A percentile compares a stretch with the other conserved stretches of the same genome.
Evolutionary conservation across 2,797 vertebrate genomes (phyloP).

Genomic region (Pitangus sulphuratus): DNA sequence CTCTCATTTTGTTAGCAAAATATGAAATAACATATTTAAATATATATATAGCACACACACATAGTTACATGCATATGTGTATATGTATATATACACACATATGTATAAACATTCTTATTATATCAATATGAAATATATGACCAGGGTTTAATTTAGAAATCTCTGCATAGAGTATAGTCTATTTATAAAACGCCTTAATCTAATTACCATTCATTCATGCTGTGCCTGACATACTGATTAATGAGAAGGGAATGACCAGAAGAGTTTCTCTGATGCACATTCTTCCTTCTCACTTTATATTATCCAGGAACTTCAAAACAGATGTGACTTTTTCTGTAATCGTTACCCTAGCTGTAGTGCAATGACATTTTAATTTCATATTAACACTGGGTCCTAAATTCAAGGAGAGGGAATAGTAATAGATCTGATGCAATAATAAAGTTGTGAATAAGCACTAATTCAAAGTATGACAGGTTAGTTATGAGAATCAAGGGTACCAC

Average conservation of each 20-base stretch:
- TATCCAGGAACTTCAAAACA: neutral
- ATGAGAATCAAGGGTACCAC: neutral
- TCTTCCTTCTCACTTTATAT: neutral
- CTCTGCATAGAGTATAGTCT: neutral
- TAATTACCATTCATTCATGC: neutral
- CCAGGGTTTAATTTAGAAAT: neutral
- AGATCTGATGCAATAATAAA: neutral
- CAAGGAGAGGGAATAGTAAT: neutral
- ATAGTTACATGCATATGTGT: neutral
- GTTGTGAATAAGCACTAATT: neutral
- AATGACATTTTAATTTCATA: conserved; percentile 19
- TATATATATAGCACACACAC: neutral
- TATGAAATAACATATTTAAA: neutral
- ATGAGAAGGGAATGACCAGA: conserved; percentile 53
- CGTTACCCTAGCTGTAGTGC: neutral
- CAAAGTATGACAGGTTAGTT: neutral
- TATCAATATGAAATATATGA: neutral
- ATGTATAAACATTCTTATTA: neutral
- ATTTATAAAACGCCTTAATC: neutral
- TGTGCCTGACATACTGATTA: conserved; percentile 46
- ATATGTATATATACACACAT: neutral
- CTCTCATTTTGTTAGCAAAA: neutral
- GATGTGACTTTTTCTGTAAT: neutral
- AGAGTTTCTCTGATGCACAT: conserved; percentile 24
- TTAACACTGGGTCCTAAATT: neutral